A percentile compares a stretch with the other conserved stretches of the same genome.
Evolutionary conservation across 30 jellyfish, hydroid and myxozoan genomes (phyloP).

Genomic region (Hydractinia symbiolongicarpus): DNA sequence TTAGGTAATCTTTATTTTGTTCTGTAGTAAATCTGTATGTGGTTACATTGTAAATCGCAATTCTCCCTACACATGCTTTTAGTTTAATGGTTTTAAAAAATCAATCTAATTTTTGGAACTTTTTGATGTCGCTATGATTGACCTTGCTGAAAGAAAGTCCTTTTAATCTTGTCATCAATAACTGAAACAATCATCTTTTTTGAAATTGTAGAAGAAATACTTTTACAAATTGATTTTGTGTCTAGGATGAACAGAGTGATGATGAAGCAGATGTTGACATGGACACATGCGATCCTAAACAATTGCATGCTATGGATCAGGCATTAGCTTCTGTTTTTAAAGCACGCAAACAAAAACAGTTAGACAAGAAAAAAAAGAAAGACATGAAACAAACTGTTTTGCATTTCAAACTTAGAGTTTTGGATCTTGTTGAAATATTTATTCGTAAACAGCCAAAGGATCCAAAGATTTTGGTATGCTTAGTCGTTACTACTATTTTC

Average conservation of each 20-base stretch:
- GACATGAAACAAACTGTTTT: slow-evolving; percentile 54
- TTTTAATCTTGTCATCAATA: no score
- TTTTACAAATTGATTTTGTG: neutral
- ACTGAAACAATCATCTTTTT: no score
- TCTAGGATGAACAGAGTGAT: slow-evolving; percentile 26
- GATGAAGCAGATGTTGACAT: slow-evolving; percentile 67
- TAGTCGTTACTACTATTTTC: neutral
- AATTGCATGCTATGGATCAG: slow-evolving; percentile 65
- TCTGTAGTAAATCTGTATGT: no score
- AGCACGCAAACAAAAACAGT: slow-evolving; percentile 33
- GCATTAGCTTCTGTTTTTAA: slow-evolving; percentile 84
- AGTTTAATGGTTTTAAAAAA: no score
- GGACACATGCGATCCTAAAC: slow-evolving; percentile 78
- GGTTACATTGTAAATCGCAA: no score
- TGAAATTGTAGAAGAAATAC: neutral
- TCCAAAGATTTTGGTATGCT: slow-evolving; percentile 62
- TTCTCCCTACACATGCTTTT: no score
- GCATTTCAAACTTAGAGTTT: slow-evolving; percentile 77
- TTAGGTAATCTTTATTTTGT: no score
- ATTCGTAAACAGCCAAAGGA: slow-evolving; percentile 66
- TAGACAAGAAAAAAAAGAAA: slow-evolving; percentile 31
- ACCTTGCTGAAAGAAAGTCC: no score
- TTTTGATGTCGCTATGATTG: no score
- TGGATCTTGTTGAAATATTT: slow-evolving; percentile 70
- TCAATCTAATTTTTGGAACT: no score